These are phyloP conservation scores for Escarpia spicata DNA, from an alignment of 2,888 invertebrate species.

Conservation along the genomic window DNA sequence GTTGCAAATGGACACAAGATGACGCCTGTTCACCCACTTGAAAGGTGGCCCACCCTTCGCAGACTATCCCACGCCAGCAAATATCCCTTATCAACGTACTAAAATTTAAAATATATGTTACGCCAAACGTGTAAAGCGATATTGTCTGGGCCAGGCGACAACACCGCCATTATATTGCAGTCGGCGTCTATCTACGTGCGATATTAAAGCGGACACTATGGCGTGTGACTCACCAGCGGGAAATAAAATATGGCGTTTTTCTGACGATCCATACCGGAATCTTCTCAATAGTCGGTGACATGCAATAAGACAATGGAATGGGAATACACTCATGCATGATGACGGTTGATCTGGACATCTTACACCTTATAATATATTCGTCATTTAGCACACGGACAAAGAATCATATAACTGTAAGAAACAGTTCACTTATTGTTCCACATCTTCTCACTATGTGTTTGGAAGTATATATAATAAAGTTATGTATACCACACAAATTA, in stretches of 20 bases:
- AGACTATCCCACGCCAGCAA: constrained; percentile 1
- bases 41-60: background rate
- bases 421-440: too few species aligned
- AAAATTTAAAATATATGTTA: constrained; percentile 11
- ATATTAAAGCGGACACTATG: background rate
- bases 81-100: constrained; percentile 16
- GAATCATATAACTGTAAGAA: too few species aligned
- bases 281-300: background rate
- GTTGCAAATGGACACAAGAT: background rate
- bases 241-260: background rate
- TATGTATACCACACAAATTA: too few species aligned
- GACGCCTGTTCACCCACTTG: background rate
- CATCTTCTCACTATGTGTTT: too few species aligned
- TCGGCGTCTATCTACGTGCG: background rate
- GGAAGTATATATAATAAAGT: too few species aligned
- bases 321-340: background rate
- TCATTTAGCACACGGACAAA: background rate
- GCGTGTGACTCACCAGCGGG: background rate
- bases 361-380: background rate
- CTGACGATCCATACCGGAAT: background rate
- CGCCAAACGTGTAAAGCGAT: constrained; percentile 6
- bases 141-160: background rate
- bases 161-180: background rate
- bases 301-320: background rate
- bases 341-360: background rate